Evolutionary conservation across 2,797 vertebrate genomes (phyloP).

Genomic region (Zalophus californianus): DNA sequence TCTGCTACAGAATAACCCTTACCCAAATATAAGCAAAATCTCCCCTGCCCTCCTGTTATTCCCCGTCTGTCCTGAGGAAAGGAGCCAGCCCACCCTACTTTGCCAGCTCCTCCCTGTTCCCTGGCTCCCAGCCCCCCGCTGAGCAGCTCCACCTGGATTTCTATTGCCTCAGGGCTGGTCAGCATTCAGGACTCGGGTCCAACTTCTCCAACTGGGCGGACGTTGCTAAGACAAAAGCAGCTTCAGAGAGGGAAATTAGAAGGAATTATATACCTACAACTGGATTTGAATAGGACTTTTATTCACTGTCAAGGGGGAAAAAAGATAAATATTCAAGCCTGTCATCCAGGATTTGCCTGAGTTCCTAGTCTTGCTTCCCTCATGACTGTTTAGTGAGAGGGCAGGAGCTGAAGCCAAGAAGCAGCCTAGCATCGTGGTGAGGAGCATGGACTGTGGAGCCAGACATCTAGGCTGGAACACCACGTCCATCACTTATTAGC

Average conservation of each 20-base stretch:
- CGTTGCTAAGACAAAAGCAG: background rate
- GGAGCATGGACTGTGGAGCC: background rate
- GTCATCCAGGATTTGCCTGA: background rate
- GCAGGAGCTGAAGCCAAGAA: too few species aligned
- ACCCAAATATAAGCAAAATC: background rate
- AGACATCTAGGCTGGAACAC: too few species aligned
- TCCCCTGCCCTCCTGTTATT: background rate
- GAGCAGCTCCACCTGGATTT: background rate
- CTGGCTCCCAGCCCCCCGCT: background rate
- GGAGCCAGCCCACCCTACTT: too few species aligned
- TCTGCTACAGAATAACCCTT: background rate
- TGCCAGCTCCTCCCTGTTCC: too few species aligned
- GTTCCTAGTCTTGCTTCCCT: background rate
- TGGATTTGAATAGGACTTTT: background rate
- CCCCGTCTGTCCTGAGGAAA: background rate
- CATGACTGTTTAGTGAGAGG: rapidly evolving
- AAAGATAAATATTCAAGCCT: background rate
- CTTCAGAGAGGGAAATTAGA: background rate
- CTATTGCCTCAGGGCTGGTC: background rate
- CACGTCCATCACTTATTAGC: rapidly evolving
- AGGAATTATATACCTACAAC: background rate
- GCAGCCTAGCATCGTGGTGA: rapidly evolving
- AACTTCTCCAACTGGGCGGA: background rate
- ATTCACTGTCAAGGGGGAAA: background rate
- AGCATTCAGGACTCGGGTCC: background rate